phyloP scores from a whole-genome alignment of 2,113 vertebrate species.

The Tetrao urogallus region DNA sequence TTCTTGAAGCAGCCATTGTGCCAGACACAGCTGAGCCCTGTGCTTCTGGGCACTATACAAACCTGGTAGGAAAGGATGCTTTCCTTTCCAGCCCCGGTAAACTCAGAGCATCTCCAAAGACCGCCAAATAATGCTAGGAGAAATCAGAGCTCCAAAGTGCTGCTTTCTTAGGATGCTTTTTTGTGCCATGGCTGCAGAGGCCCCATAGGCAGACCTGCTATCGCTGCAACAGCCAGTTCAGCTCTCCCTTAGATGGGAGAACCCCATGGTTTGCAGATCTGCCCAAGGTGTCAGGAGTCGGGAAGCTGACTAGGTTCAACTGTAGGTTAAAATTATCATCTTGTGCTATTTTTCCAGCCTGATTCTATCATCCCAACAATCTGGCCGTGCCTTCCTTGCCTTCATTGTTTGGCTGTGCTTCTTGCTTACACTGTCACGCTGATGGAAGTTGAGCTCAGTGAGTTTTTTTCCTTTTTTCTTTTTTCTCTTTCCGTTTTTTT shows the following conservation, averaged over 20 bases:
- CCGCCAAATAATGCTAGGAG: neutral
- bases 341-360: conserved; percentile 18
- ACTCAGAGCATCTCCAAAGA: neutral
- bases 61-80: neutral
- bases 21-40: neutral
- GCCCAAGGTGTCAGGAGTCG: neutral
- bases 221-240: neutral
- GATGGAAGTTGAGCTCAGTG: neutral
- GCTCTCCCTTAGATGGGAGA: neutral
- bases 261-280: neutral
- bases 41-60: neutral
- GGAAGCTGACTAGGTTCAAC: conserved; percentile 25
- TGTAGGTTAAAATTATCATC: conserved; percentile 1
- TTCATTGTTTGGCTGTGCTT: conserved; percentile 23
- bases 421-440: conserved; percentile 12
- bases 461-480: neutral
- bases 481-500: neutral
- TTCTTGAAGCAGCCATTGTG: neutral
- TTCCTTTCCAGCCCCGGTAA: neutral
- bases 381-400: neutral
- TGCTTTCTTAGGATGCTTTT: neutral
- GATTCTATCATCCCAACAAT: conserved; percentile 30
- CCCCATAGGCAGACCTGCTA: neutral
- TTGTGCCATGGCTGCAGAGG: neutral
- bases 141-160: neutral